phyloP scores from a whole-genome alignment of 2,797 vertebrate genomes.

The Microtus agrestis region DNA sequence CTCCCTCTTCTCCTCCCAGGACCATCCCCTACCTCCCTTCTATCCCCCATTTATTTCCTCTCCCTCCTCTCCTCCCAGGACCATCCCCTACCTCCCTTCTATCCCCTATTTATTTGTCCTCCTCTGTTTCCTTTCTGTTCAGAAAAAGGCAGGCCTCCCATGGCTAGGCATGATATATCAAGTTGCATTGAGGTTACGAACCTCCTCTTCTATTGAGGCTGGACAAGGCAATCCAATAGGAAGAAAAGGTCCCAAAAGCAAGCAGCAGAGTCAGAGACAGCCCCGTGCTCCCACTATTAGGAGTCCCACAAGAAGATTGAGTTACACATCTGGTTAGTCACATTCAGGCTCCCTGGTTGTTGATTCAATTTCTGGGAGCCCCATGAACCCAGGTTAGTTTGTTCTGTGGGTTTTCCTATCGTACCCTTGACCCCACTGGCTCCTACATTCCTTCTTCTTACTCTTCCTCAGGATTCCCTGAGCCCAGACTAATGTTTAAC shows the following conservation, averaged over 20 bases:
- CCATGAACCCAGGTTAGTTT: background rate
- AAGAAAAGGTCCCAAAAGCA: background rate
- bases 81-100: background rate
- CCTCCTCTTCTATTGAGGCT: background rate
- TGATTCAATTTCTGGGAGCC: background rate
- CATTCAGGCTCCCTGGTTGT: background rate
- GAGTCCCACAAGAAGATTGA: background rate
- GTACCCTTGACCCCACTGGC: background rate
- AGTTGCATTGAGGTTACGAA: background rate
- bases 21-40: background rate
- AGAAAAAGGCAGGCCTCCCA: background rate
- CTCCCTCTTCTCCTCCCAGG: background rate
- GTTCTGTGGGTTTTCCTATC: background rate
- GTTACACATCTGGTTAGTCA: background rate
- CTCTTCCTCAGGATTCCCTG: background rate
- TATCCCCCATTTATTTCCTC: background rate
- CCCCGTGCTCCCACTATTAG: background rate
- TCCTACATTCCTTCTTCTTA: background rate
- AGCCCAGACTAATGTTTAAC: background rate
- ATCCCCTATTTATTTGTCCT: background rate
- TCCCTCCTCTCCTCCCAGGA: background rate
- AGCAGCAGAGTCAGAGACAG: background rate
- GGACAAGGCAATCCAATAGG: background rate
- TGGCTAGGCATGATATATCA: background rate
- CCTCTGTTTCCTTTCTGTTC: background rate